A percentile compares a stretch with the other conserved stretches of the same genome.
Conservation (phyloP, 1,140 invertebrate species). For the Tenebrio molitor region DNA sequence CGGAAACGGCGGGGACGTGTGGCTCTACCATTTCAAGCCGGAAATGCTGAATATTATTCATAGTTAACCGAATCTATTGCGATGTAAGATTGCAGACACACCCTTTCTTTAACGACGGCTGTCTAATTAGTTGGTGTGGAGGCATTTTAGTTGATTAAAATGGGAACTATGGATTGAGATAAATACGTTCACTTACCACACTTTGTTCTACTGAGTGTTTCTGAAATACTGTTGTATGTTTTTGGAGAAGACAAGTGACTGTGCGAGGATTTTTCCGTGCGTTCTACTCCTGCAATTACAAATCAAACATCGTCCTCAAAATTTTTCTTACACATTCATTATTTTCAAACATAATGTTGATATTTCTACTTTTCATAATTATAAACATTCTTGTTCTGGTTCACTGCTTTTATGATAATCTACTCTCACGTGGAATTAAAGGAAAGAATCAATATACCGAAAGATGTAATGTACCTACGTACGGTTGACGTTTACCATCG, state of each 20-base stretch:
- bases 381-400: too few relatives aligned
- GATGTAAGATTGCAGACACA: conserved; percentile 52
- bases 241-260: conserved; percentile 59
- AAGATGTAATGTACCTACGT: too few relatives aligned
- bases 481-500: too few relatives aligned
- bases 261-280: conserved; percentile 60
- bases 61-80: conserved; percentile 63
- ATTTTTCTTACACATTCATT: conserved; percentile 20
- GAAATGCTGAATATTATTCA: conserved; percentile 66
- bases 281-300: conserved; percentile 57
- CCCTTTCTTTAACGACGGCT: conserved; percentile 35
- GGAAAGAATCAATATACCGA: too few relatives aligned
- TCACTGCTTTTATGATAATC: too few relatives aligned
- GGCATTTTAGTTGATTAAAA: neutral
- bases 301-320: conserved; percentile 18
- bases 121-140: neutral
- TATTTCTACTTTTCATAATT: too few relatives aligned
- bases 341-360: too few relatives aligned
- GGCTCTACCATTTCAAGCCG: conserved; percentile 64
- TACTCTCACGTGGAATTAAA: too few relatives aligned
- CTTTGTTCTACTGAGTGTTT: conserved; percentile 60
- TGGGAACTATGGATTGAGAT: neutral
- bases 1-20: conserved; percentile 65
- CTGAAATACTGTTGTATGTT: conserved; percentile 61
- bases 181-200: conserved; percentile 61